A percentile compares a stretch with the other conserved stretches of the same genome.
Conservation (phyloP, 1,140 invertebrate species). For the Penaeus indicus region DNA sequence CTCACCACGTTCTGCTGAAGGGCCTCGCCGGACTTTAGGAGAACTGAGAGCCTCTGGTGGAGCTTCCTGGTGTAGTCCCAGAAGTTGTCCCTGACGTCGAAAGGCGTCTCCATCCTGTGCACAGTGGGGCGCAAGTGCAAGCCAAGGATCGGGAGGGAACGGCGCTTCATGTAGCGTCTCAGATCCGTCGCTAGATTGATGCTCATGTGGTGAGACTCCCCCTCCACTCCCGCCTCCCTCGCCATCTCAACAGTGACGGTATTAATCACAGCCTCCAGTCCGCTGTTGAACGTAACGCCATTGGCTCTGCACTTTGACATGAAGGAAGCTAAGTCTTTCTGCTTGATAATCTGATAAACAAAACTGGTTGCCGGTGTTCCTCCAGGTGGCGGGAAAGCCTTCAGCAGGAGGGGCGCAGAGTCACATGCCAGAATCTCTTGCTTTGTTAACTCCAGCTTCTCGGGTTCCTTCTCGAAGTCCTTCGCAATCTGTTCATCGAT, state of each 20-base stretch:
- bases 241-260: conserved; percentile 9
- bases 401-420: too few relatives aligned
- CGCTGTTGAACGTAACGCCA: background rate
- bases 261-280: conserved; percentile 7
- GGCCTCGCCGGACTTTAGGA: too few relatives aligned
- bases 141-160: background rate
- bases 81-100: background rate
- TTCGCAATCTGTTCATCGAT: too few relatives aligned
- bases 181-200: background rate
- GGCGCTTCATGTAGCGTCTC: background rate
- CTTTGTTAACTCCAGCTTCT: too few relatives aligned
- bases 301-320: background rate
- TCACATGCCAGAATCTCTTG: too few relatives aligned
- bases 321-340: background rate
- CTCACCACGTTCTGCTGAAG: too few relatives aligned
- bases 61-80: conserved; percentile 22
- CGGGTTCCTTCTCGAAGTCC: too few relatives aligned
- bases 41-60: background rate
- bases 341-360: background rate
- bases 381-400: too few relatives aligned
- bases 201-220: background rate
- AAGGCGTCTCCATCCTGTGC: background rate
- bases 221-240: background rate
- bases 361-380: too few relatives aligned
- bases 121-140: background rate